Evolutionary conservation across 2,113 vertebrate genomes (phyloP), one percentile per base, ranked within the genome.

Genomic region (Podiceps cristatus): DNA sequence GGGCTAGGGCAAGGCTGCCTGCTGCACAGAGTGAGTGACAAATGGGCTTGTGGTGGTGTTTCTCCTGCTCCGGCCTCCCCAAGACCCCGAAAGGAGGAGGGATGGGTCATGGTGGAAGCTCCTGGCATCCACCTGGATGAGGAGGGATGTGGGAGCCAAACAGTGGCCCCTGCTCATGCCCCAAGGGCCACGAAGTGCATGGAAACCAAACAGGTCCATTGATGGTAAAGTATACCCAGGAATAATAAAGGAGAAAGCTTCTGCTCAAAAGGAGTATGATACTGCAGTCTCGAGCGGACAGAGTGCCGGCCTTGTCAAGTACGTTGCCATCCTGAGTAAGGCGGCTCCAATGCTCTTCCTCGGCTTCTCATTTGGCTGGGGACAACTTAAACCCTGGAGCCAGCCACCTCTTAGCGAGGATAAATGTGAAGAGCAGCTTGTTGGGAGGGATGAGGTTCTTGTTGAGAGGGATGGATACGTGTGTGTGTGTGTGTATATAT

Each of bases 281-380:
- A 31, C 85, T 0, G 99, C 99, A 0, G 98, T 99, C 86, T 97
- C 97, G 1, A 97, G 35, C 0, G 99, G 99, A 25, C 94, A 99
- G 96, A 99, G 98, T 0, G 99, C 99, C 0, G 99, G 99, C 22
- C 95, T 99, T 0, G 88, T 99, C 92, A 99, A 97, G 99, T 99
- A 98, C 7, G 98, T 79, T 83, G 27, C 31, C 8, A 0, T 50
- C 55, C 42, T 56, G 71, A 59, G 37, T 53, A 42, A 81, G 25
- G n/a, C 33, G 60, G 25, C 19, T 55, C 78, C 73, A n/a, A 3
- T 1, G 1, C 9, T 37, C 49, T 53, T 74, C 37, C 62, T 75
- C 5, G 1, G 58, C 20, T 72, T 24, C 52, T 47, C 2, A 1
- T 37, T 52, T 47, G 44, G 16, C 23, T 59, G 47, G 37, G 71